Evolutionary conservation across 2,113 vertebrate genomes (phyloP), one percentile per base, ranked within the genome.

Genomic region (Chaetops frenatus): DNA sequence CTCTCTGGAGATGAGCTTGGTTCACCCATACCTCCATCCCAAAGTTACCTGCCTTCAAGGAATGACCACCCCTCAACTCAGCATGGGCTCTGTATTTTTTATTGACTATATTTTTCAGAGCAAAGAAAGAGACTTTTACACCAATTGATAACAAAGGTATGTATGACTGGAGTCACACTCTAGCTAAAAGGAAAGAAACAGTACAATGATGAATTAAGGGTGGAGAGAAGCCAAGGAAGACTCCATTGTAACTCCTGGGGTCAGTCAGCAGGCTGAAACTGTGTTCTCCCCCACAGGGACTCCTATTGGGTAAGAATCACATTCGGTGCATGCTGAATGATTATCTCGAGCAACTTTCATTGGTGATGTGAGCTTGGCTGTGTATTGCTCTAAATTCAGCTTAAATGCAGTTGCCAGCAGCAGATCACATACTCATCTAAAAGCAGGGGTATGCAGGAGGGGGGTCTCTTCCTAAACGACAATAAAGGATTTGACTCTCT

Each of bases 251-350:
- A 60, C 16, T 66, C 50, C 33, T 72, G 36, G 44, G 22, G 33
- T 36, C 7, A 36, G 27, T 20, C 27, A 88, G 28, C 2, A 4
- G 36, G 15, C 22, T 50, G 22, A 36, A 57, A 44, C 8, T 44
- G 7, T 20, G 20, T 18, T 36, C 4, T 48, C 10, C 11, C 18
- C 27, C 22, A 42, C 0, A 44, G 33, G 18, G 28, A 24, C 15
- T 13, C 33, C 44, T 51, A 1, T 1, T 57, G 31, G 27, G 15
- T 27, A 36, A 57, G 44, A 72, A 50, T 15, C 4, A 2, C 38
- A 28, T 12, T 27, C 4, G 1, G 21, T 22, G 22, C 27, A 25
- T 18, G 8, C 25, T 27, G 31, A 65, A 72, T 65, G 1, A 25
- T 11, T 31, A 7, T 10, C 25, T 42, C 3, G 1, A 57, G 35